Percentiles rank a stretch among this genome's conserved stretches.
Conservation (phyloP, 2,888 invertebrate species). For the Andrena hattorfiana region DNA sequence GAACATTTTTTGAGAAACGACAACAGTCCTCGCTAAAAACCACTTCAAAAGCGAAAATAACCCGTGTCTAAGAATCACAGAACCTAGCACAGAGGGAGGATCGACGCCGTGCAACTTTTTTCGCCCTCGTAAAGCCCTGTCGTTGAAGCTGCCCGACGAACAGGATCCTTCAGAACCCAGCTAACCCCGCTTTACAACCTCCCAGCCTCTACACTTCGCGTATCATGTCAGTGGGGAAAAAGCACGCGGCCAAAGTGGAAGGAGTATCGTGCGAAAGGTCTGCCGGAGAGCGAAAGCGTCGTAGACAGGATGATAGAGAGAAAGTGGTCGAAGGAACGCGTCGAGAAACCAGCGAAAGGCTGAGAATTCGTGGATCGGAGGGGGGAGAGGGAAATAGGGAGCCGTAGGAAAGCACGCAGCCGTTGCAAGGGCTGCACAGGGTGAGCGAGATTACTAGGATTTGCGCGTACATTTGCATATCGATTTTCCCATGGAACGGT, state of each 20-base stretch:
- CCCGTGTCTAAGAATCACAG: conserved; percentile 17
- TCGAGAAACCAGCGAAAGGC: not conserved
- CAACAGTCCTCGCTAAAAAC: not conserved
- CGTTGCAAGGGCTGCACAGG: conserved; percentile 65
- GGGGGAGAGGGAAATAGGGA: conserved; percentile 23
- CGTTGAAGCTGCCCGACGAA: conserved; percentile 80
- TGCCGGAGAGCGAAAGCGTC: conserved; percentile 45
- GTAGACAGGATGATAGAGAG: conserved; percentile 61
- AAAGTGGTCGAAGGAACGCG: conserved; percentile 28
- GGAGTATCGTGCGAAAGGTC: conserved; percentile 22
- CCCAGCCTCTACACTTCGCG: conserved; percentile 57
- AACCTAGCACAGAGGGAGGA: conserved; percentile 45
- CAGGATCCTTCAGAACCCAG: conserved; percentile 82
- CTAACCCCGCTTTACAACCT: conserved; percentile 83
- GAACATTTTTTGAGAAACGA: too few species aligned
- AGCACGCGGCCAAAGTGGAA: conserved; percentile 40
- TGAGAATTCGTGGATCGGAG: not conserved
- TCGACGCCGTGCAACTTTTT: conserved; percentile 76
- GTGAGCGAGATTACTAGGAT: conserved; percentile 82
- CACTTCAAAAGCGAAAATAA: conserved; percentile 30
- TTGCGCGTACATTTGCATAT: conserved; percentile 84
- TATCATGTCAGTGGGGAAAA: conserved; percentile 23
- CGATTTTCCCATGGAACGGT: conserved; percentile 79
- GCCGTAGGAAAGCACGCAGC: conserved; percentile 51
- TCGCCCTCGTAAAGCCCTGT: conserved; percentile 78